Evolutionary conservation across 2,113 vertebrate species (phyloP), one percentile per base, ranked within the genome.

Genomic region (Carassius auratus): DNA sequence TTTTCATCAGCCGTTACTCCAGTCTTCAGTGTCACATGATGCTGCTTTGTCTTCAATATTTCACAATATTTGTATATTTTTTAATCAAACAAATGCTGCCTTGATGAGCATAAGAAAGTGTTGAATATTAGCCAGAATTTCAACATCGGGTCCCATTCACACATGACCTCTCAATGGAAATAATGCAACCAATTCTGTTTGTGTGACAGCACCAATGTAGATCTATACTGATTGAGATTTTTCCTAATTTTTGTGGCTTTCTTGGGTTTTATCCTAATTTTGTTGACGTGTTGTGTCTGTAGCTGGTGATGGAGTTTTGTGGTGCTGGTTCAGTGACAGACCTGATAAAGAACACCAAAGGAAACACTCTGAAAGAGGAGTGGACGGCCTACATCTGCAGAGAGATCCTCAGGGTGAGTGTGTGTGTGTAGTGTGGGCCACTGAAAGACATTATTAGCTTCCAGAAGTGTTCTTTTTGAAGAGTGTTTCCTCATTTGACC

Each of bases 291-390:
- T 68, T 85, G 69, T 57, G 2, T 57, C 33, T 89, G 33, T 45
- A 99, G 97, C 88, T 99, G 96, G 98, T 99, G 94, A 99, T 99
- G 98, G 98, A 99, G 94, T 99, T 99, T 92, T 99, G 98, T 9
- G 98, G 98, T 0, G 98, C 98, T 0, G 98, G 98, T 75, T 99
- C 98, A 0, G 96, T 99, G 86, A 99, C 98, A 0, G 98, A 99
- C 92, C 95, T 99, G 92, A 99, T 99, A 93, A 99, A 99, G 92
- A 99, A 99, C 95, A 99, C 98, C 0, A 99, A 99, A 93, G 98
- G 98, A 19, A 99, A 98, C 94, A 96, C 98, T 0, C 90, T 99
- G 92, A 99, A 99, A 91, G 98, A 99, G 89, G 98, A 99, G 83
- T 99, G 98, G 98, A 99, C 98, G 0, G 98, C 98, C 1, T 99